Base-by-base conservation (phyloP, 2,797 vertebrate genomes). In the Melopsittacus undulatus region DNA sequence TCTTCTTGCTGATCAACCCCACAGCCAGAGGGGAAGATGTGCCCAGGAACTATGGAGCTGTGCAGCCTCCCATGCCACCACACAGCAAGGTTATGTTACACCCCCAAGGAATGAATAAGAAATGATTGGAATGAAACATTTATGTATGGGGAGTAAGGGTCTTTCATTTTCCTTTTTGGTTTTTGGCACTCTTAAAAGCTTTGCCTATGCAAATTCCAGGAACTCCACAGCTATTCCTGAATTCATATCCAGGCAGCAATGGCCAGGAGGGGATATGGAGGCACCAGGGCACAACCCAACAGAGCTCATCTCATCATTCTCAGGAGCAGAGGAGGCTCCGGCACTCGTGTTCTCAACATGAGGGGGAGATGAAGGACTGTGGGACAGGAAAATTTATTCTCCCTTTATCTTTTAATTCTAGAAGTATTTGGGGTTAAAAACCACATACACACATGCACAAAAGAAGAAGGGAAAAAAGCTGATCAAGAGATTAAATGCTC, bases 401-500 rank as follows among this genome's bases (percentile, higher is more conserved):
- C 63, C 46, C 16, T 91, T 93, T 72, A 87, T 68, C 61, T 92
- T 68, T 75, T 75, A 83, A 88, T 78, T 86, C 63, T 79, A 63
- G 16, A 76, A 49, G 15, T 70, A 90, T 69, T 51, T 84, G 16
- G 22, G 19, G 7, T 8, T 18, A 61, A 16, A 22, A 22, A 30
- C 2, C 5, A n/a, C 14, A 36, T 36, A 64, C 38, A 13, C 5
- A 4, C 24, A 49, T 5, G 34, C 2, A 24, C 4, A 19, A 21
- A 36, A 24, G 3, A 4, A 15, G 48, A 27, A 34, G 56, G n/a
- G 10, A 51, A 84, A 69, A 54, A 67, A 66, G 21, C 76, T 73
- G 77, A 94, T 94, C 83, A 92, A 87, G 63, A 87, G 94, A 91
- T 90, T 92, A 96, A 92, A 90, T 36, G 29, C 74, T 73, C 13